phyloP scores from a whole-genome alignment of 2,888 invertebrate species.

The Anoncus sp. region DNA sequence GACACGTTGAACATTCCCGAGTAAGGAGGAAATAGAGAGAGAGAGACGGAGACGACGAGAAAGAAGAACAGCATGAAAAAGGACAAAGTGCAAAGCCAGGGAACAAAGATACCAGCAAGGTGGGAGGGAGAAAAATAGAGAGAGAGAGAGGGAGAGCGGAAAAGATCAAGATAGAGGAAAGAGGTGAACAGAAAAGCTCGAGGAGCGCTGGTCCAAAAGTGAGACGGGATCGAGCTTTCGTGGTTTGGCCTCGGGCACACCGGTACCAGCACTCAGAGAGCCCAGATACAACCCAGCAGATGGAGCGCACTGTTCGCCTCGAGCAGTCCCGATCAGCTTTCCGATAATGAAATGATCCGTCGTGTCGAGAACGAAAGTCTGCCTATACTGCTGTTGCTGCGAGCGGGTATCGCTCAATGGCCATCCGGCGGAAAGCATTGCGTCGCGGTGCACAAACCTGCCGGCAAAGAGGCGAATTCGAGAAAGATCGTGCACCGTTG shows the following conservation, averaged over 20 bases:
- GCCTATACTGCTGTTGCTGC: conserved; percentile 9
- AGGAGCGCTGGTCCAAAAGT: conserved; percentile 29
- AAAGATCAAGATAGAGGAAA: conserved; percentile 32
- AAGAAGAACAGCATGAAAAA: conserved; percentile 37
- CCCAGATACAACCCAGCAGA: conserved; percentile 34
- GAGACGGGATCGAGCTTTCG: conserved; percentile 47
- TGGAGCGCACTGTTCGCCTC: conserved; percentile 39
- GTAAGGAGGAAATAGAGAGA: conserved; percentile 20
- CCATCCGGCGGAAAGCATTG: conserved; percentile 56
- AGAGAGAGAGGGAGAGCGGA: conserved; percentile 2
- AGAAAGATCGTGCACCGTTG: conserved; percentile 49
- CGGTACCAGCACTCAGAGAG: conserved; percentile 18
- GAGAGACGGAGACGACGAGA: conserved; percentile 21
- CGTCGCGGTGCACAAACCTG: conserved; percentile 35
- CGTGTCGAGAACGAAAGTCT: conserved; percentile 54
- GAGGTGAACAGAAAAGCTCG: conserved; percentile 24
- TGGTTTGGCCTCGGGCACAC: conserved; percentile 37
- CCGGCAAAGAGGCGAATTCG: conserved; percentile 40
- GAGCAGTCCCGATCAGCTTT: conserved; percentile 70
- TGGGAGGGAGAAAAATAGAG: conserved; percentile 22
- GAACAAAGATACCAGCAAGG: conserved; percentile 35
- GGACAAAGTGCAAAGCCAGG: conserved; percentile 12
- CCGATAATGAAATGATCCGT: conserved; percentile 72
- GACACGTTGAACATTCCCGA: conserved; percentile 15
- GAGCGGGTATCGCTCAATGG: conserved; percentile 59